phyloP scores from a whole-genome alignment of 2,797 vertebrate genomes.

The Tenualosa ilisha region DNA sequence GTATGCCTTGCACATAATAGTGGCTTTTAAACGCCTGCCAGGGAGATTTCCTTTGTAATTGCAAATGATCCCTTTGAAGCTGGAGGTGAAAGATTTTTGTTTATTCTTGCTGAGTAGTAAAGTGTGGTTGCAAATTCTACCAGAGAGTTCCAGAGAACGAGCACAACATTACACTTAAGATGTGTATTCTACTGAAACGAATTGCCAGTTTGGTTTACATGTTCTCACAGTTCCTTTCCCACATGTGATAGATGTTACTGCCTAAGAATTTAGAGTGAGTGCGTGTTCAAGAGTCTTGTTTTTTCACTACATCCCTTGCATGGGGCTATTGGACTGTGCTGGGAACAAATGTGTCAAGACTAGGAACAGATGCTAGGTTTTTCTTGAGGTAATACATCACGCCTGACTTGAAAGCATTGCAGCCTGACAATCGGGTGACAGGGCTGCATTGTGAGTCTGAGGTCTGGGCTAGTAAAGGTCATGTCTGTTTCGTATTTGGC shows the following conservation, averaged over 20 bases:
- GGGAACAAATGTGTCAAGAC: constrained; percentile 55
- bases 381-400: constrained; percentile 57
- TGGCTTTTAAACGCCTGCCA: constrained; percentile 50
- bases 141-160: background rate
- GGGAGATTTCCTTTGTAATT: constrained; percentile 39
- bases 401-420: constrained; percentile 66
- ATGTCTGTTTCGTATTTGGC: constrained; percentile 72
- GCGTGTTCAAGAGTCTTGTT: constrained; percentile 40
- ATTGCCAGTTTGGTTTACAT: constrained; percentile 5
- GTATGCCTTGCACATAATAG: constrained; percentile 47
- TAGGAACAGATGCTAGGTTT: constrained; percentile 56
- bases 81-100: constrained; percentile 47
- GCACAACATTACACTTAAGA: background rate
- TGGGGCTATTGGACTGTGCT: constrained; percentile 46
- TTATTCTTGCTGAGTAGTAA: constrained; percentile 46
- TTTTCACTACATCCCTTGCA: constrained; percentile 29
- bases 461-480: constrained; percentile 66
- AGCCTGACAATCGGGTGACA: constrained; percentile 72
- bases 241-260: constrained; percentile 34
- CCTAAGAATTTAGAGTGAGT: constrained; percentile 2
- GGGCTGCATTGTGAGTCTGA: constrained; percentile 66
- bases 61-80: constrained; percentile 54
- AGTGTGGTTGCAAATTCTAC: constrained; percentile 23
- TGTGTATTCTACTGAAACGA: constrained; percentile 1
- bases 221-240: constrained; percentile 23